These are phyloP conservation scores for Bergia sp. DNA, from an alignment of 92 coral and sea anemone genomes.

Conservation along the genomic window DNA sequence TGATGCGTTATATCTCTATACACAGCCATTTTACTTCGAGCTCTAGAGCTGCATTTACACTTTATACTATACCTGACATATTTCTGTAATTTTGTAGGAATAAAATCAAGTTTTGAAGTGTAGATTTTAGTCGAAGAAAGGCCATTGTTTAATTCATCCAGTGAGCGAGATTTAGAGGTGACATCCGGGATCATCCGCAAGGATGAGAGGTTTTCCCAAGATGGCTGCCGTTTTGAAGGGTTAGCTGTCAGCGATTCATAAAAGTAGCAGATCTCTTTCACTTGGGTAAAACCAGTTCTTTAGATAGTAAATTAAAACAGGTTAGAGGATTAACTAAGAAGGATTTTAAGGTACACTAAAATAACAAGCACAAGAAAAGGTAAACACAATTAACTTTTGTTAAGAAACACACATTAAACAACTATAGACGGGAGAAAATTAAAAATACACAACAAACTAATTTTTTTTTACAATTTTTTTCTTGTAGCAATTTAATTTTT, in stretches of 20 bases:
- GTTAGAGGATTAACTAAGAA: constrained; percentile 1
- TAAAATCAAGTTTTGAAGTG: constrained; percentile 41
- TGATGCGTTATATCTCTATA: neutral
- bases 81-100: constrained; percentile 43
- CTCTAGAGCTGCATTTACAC: neutral
- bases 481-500: too few relatives aligned
- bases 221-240: constrained; percentile 23
- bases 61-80: constrained; percentile 54
- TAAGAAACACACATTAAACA: neutral
- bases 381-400: neutral
- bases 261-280: constrained; percentile 72
- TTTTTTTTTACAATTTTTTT: too few relatives aligned
- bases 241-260: constrained; percentile 61
- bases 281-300: constrained; percentile 72
- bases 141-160: constrained; percentile 32
- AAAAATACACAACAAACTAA: too few relatives aligned
- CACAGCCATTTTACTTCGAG: neutral
- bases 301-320: constrained; percentile 45
- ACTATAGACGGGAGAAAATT: too few relatives aligned
- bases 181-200: constrained; percentile 28
- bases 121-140: constrained; percentile 32
- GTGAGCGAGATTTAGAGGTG: constrained; percentile 4
- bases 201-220: constrained; percentile 29
- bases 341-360: neutral
- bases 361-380: neutral